Conservation (phyloP, 2,797 vertebrate genomes). For the Sebastes flavidus region DNA sequence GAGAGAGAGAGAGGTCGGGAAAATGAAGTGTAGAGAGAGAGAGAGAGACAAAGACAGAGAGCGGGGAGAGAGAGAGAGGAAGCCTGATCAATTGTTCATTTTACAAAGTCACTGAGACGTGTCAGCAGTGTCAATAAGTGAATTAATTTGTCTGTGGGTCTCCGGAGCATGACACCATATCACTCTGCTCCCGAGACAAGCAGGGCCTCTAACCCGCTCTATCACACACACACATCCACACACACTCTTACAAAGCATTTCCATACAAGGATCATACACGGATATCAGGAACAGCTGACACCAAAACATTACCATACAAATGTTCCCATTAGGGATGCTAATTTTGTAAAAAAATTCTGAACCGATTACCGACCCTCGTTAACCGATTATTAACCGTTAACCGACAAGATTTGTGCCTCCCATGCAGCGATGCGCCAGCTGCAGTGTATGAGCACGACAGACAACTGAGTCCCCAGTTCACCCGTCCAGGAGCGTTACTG, state of each 20-base stretch:
- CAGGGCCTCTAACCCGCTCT: conserved; percentile 61
- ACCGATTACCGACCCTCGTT: too few species aligned
- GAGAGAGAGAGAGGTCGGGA: conserved; percentile 17
- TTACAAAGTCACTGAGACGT: conserved; percentile 90
- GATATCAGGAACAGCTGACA: conserved; percentile 25
- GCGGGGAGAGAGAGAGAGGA: conserved; percentile 44
- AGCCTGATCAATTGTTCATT: conserved; percentile 96
- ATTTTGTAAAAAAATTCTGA: too few species aligned
- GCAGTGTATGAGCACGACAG: too few species aligned
- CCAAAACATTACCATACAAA: conserved; percentile 23
- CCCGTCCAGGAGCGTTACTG: too few species aligned
- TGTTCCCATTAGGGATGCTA: neutral
- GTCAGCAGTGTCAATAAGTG: conserved; percentile 90
- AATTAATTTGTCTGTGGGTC: conserved; percentile 87
- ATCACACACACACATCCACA: conserved; percentile 20
- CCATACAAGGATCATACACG: conserved; percentile 26
- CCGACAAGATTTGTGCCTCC: too few species aligned
- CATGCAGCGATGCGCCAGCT: too few species aligned
- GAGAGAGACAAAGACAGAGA: conserved; percentile 24
- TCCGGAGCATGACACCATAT: conserved; percentile 81
- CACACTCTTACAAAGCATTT: conserved; percentile 18
- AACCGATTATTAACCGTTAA: too few species aligned
- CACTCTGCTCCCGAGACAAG: conserved; percentile 71
- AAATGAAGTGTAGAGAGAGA: conserved; percentile 18
- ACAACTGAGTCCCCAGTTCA: too few species aligned